Conservation (phyloP, 2,888 invertebrate genomes). For the Thecocarcelia acutangulata region DNA sequence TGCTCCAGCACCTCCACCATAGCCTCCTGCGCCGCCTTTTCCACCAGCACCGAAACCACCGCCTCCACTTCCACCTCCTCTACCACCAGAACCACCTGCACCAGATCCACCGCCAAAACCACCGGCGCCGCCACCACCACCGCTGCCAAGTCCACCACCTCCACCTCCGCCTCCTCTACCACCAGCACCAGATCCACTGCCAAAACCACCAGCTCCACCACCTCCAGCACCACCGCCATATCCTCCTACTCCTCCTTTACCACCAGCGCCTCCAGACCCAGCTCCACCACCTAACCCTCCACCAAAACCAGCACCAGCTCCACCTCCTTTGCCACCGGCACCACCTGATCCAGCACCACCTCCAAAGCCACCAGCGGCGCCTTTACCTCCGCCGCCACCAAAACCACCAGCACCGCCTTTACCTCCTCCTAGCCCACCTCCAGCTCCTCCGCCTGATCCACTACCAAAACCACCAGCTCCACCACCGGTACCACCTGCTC, state of each 20-base stretch:
- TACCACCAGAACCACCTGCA: constrained; percentile 62
- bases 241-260: constrained; percentile 17
- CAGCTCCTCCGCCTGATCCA: constrained; percentile 16
- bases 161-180: constrained; percentile 56
- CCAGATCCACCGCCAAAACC: neutral
- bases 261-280: constrained; percentile 31
- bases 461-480: constrained; percentile 52
- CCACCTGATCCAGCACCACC: constrained; percentile 51
- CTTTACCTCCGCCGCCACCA: constrained; percentile 68
- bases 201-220: constrained; percentile 64
- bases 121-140: constrained; percentile 33
- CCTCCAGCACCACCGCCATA: constrained; percentile 39
- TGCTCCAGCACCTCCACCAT: constrained; percentile 72
- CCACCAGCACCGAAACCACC: constrained; percentile 70
- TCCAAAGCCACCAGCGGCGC: constrained; percentile 69
- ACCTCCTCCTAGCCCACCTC: constrained; percentile 61
- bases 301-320: constrained; percentile 54
- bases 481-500: constrained; percentile 57
- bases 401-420: constrained; percentile 18
- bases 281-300: constrained; percentile 59
- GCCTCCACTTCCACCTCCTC: constrained; percentile 69
- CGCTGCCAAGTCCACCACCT: constrained; percentile 66
- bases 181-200: constrained; percentile 50
- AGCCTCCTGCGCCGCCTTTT: constrained; percentile 66
- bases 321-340: constrained; percentile 26